Evolutionary conservation across 2,797 vertebrate species (phyloP), one percentile per base, ranked within the genome.

Genomic region (Lagodon rhomboides): DNA sequence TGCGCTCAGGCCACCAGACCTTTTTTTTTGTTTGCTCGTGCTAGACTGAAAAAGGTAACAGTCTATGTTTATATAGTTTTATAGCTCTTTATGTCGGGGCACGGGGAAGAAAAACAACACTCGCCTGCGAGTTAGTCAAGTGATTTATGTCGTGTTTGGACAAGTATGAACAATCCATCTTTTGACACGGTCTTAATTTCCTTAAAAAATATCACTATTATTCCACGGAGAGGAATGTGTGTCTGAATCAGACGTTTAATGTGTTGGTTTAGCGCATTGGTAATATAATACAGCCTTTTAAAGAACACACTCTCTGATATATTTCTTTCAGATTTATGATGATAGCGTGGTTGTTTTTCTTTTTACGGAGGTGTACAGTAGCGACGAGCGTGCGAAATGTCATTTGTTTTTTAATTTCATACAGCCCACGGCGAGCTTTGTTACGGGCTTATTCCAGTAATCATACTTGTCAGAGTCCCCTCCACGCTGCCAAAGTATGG

Each of bases 401-500:
- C 15, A 69, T 76, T 83, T 89, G 68, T 87, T 92, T 88, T 34
- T 85, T 68, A 47, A 79, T 88, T 90, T 85, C 80, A 91, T 87
- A 92, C 83, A 84, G 67, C 77, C 68, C 68, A 82, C 85, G 41
- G 62, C 73, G 84, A 77, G 82, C 72, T 87, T 87, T 87, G 84
- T 86, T 85, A 67, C 78, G 51, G 75, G 85, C 82, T 91, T 91
- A 92, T 91, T 92, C 92, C 88, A 90, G 90, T 94, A 96, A 95
- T 95, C 95, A 93, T 94, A 91, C 93, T 87, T 93, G 89, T 93
- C 92, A 90, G 85, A 91, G 82, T 80, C 82, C 82, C 74, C 66
- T 89, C 84, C 72, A 82, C 80, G 60, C 84, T 82, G 84, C 85
- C 88, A 92, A 95, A 90, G 94, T 93, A 89, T 89, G 91, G 90